phyloP scores from a whole-genome alignment of 2,113 vertebrate genomes.

The Puntigrus tetrazona region DNA sequence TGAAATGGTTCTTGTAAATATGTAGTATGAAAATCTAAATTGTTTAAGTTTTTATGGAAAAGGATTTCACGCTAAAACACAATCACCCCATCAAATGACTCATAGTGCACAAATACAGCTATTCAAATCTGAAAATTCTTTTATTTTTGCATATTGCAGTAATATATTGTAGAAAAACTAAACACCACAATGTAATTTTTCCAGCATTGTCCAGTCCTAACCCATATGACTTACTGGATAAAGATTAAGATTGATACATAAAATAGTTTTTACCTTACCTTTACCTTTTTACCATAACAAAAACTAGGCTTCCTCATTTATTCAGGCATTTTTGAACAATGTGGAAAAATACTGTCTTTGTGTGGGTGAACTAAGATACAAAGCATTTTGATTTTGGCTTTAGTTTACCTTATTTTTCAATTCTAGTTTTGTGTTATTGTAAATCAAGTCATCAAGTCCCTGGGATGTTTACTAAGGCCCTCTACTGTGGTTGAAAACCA shows the following conservation, averaged over 20 bases:
- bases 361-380: not conserved
- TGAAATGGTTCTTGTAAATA: too few relatives aligned
- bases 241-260: too few relatives aligned
- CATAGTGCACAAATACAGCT: not conserved
- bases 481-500: too few relatives aligned
- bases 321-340: not conserved
- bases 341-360: not conserved
- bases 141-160: not conserved
- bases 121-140: not conserved
- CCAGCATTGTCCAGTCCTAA: too few relatives aligned
- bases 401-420: too few relatives aligned
- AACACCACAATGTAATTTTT: not conserved
- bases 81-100: not conserved
- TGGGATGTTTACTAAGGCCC: not conserved
- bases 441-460: too few relatives aligned
- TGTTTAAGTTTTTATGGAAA: too few relatives aligned
- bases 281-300: too few relatives aligned
- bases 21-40: too few relatives aligned
- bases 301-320: not conserved
- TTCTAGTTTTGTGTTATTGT: too few relatives aligned
- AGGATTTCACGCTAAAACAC: too few relatives aligned
- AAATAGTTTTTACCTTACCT: too few relatives aligned
- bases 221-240: not conserved
- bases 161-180: not conserved
- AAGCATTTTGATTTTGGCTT: not conserved